Evolutionary conservation across 2,797 vertebrate species (phyloP).

Genomic region (Ciconia nigra): DNA sequence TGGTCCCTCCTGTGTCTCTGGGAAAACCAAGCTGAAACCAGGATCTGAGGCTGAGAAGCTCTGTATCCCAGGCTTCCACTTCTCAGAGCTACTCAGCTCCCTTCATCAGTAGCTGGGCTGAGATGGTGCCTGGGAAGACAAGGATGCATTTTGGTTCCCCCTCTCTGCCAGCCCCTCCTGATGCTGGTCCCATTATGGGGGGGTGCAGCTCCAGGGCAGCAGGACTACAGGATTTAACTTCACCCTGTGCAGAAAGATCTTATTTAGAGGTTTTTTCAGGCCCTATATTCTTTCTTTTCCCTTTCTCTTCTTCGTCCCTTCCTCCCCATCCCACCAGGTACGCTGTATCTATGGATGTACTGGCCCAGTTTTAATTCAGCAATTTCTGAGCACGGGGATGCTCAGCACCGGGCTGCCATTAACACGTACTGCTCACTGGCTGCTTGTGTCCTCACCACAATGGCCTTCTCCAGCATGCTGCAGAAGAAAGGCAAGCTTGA

Average conservation of each 20-base stretch:
- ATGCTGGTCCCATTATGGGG: rapidly evolving
- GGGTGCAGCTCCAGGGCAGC: rapidly evolving
- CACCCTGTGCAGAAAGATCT: neutral
- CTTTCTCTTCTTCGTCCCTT: neutral
- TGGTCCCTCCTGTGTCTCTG: neutral
- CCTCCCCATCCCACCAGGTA: conserved; percentile 74
- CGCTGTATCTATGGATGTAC: conserved; percentile 96
- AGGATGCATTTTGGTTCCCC: neutral
- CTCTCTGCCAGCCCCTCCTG: neutral
- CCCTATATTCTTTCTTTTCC: neutral
- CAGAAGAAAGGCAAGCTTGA: conserved; percentile 90
- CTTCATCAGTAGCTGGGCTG: neutral
- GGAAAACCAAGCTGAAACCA: neutral
- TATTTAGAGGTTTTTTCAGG: neutral
- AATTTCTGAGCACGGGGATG: conserved; percentile 84
- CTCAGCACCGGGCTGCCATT: conserved; percentile 89
- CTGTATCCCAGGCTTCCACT: neutral
- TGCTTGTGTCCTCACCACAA: conserved; percentile 83
- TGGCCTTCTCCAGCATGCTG: conserved; percentile 88
- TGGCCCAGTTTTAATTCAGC: conserved; percentile 99
- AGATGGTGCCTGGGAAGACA: neutral
- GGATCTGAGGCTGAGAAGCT: neutral
- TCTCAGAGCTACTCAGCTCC: neutral
- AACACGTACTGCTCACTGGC: conserved; percentile 92
- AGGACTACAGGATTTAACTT: neutral